Evolutionary conservation across 2,113 vertebrate genomes (phyloP).

Genomic region (Trochalopteron elliotii): DNA sequence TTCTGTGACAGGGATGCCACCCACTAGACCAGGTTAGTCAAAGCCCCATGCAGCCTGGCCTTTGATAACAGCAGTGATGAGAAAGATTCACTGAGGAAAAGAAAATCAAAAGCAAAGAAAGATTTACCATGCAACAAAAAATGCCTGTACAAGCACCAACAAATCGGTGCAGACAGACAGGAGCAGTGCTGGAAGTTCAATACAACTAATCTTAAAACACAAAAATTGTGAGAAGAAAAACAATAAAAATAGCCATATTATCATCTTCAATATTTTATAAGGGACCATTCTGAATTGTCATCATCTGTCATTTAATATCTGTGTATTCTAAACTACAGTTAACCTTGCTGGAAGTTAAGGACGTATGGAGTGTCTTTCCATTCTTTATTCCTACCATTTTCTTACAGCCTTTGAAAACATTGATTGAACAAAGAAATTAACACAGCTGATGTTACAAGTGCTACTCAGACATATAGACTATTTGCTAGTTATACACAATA

Average conservation of each 20-base stretch:
- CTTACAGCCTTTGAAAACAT: neutral
- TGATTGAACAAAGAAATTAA: neutral
- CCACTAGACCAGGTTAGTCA: neutral
- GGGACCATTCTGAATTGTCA: neutral
- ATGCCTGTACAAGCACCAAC: neutral
- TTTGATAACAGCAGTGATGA: neutral
- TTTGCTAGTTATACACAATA: neutral
- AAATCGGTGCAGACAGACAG: neutral
- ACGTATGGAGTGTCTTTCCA: neutral
- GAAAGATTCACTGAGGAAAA: neutral
- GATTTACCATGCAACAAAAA: neutral
- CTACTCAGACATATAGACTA: neutral
- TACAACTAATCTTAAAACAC: neutral
- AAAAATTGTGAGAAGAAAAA: neutral
- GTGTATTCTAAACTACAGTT: neutral
- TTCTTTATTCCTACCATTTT: neutral
- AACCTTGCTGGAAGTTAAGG: neutral
- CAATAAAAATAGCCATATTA: neutral
- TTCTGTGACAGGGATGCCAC: neutral
- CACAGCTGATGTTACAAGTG: neutral
- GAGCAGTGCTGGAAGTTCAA: neutral
- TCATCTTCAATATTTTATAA: neutral
- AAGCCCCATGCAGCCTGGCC: neutral
- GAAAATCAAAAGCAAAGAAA: neutral
- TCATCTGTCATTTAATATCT: neutral